Base-by-base conservation (phyloP, 2,113 vertebrate species). In the Phalacrocorax brasilianus region DNA sequence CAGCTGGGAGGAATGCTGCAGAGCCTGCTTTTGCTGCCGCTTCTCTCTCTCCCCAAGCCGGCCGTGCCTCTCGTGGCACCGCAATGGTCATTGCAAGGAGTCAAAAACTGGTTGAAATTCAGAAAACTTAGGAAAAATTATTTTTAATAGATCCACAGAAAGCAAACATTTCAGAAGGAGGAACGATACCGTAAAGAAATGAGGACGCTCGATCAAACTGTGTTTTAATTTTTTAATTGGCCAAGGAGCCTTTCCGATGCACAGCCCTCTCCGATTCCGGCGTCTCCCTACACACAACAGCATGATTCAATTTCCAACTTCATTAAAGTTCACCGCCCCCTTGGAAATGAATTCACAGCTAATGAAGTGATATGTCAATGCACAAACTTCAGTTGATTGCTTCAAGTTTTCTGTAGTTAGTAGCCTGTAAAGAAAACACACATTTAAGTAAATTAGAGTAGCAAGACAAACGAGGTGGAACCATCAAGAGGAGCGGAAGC, bases 341-440 rank as follows among this genome's bases (percentile, higher is more conserved):
- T 97, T 89, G 94, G 92, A 95, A 95, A 88, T 53, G 91, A 95
- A 97, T 95, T 97, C 74, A 86, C 85, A 83, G 91, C 85, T 94
- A 95, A 76, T 75, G 88, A 85, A 97, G 96, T 74, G 97, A 52
- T 93, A 38, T 91, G 97, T 91, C 88, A 40, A 47, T 63, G 96
- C 94, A 89, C 78, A 82, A 97, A 95, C 93, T 97, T 91, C 86
- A 91, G 93, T 40, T 97, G 96, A 97, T 97, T 94, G 97, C 97
- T 97, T 89, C 81, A 52, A 96, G 95, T 97, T 98, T 96, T 95
- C 95, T 85, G 92, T n/a, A 90, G 91, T 95, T 93, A 97, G 97
- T 38, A 96, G 97, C 93, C 95, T 97, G 96, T 73, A 66, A 97
- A 96, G 95, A 95, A 91, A 95, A 97, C 81, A 91, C 55, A 44